phyloP scores from a whole-genome alignment of 2,113 vertebrate species.

The Microcebus murinus region DNA sequence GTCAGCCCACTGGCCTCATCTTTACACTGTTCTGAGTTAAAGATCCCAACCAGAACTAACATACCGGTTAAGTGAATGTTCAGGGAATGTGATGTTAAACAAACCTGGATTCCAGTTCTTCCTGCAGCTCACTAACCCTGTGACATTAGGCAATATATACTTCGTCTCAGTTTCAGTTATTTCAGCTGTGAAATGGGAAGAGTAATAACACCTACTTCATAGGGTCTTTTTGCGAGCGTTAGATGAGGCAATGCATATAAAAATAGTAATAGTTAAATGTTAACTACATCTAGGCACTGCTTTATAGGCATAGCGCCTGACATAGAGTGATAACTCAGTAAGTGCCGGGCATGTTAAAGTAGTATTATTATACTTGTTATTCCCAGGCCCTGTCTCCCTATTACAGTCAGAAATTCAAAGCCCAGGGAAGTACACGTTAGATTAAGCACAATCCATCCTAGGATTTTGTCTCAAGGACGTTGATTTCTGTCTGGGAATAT shows the following conservation, averaged over 20 bases:
- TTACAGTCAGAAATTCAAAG: neutral
- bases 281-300: neutral
- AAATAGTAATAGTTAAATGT: conserved; percentile 14
- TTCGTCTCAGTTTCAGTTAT: conserved; percentile 54
- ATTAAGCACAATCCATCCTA: neutral
- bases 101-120: neutral
- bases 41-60: neutral
- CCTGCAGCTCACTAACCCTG: neutral
- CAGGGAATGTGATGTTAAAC: neutral
- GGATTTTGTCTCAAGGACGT: neutral
- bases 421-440: neutral
- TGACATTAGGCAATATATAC: neutral
- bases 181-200: conserved; percentile 62
- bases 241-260: conserved; percentile 67
- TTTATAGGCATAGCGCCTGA: conserved; percentile 61
- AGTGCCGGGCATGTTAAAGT: neutral
- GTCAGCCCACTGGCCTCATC: neutral
- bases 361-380: conserved; percentile 6
- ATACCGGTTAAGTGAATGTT: neutral
- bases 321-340: neutral
- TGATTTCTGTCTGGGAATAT: neutral
- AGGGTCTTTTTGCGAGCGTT: conserved; percentile 60
- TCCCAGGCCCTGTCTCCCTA: neutral
- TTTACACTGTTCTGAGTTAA: neutral
- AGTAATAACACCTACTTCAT: conserved; percentile 26